phyloP scores from a whole-genome alignment of 2,888 invertebrate species.

The Pheosia tremula region DNA sequence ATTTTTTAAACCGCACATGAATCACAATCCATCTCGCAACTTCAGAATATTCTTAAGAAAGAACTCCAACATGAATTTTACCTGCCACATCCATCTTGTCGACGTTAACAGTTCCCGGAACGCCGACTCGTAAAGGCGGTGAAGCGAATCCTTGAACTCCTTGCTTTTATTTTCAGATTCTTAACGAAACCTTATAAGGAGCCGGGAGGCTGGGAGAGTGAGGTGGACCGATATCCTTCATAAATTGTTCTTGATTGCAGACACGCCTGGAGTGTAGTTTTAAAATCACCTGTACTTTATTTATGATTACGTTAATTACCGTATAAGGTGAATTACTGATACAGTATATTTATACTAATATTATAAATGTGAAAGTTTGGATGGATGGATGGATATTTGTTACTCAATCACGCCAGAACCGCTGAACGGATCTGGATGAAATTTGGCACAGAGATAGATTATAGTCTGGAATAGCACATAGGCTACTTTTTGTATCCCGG shows the following conservation, averaged over 20 bases:
- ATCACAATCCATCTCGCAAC: slow-evolving; percentile 3
- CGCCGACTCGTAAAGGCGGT: slow-evolving; percentile 21
- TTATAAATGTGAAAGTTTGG: too few relatives aligned
- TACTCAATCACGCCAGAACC: too few relatives aligned
- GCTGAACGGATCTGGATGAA: too few relatives aligned
- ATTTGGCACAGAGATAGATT: too few relatives aligned
- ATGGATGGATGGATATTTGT: too few relatives aligned
- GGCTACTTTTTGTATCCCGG: too few relatives aligned
- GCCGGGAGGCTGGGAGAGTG: slow-evolving; percentile 24
- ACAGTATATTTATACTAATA: too few relatives aligned
- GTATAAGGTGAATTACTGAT: background rate
- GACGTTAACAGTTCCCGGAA: slow-evolving; percentile 25
- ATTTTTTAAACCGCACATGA: too few relatives aligned
- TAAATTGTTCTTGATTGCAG: slow-evolving; percentile 37
- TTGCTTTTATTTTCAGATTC: slow-evolving; percentile 40
- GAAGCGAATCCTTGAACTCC: slow-evolving; percentile 25
- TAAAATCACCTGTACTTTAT: background rate
- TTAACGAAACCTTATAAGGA: slow-evolving; percentile 31
- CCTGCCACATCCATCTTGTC: slow-evolving; percentile 27
- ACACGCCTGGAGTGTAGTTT: slow-evolving; percentile 15
- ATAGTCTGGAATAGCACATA: too few relatives aligned
- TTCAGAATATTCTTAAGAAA: background rate
- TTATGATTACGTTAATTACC: background rate
- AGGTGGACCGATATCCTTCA: slow-evolving; percentile 36
- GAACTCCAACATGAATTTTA: slow-evolving; percentile 9